Evolutionary conservation across 1,140 invertebrate genomes (phyloP).

Genomic region (Globodera ellingtonae): DNA sequence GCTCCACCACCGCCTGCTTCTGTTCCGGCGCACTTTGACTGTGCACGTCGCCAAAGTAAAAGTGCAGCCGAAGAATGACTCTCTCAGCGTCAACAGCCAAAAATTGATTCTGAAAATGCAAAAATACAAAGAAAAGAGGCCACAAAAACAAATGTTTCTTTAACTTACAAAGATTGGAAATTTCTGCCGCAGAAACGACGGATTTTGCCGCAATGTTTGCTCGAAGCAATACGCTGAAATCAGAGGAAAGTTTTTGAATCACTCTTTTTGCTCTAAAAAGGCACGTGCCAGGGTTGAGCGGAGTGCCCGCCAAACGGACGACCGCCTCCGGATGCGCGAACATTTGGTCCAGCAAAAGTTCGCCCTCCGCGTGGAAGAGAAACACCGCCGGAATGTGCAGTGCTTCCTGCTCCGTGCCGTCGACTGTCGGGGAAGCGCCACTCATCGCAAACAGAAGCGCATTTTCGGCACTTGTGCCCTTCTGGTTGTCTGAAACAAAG

Average conservation of each 20-base stretch:
- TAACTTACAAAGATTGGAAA: conserved; percentile 21
- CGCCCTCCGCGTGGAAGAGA: conserved; percentile 80
- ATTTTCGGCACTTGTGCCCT: conserved; percentile 74
- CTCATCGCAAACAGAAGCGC: conserved; percentile 92
- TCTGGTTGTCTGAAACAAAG: conserved; percentile 74
- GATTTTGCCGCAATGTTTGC: conserved; percentile 26
- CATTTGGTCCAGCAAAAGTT: conserved; percentile 70
- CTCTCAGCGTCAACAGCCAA: conserved; percentile 29
- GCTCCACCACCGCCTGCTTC: conserved; percentile 30
- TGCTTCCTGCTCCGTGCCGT: conserved; percentile 73
- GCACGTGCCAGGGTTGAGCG: conserved; percentile 19
- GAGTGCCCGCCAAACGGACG: conserved; percentile 36
- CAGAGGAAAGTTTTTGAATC: not conserved
- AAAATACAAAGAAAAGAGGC: too few relatives aligned
- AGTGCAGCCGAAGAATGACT: conserved; percentile 25
- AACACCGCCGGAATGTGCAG: conserved; percentile 87
- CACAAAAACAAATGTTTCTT: not conserved
- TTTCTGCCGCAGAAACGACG: conserved; percentile 27
- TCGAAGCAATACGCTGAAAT: conserved; percentile 31
- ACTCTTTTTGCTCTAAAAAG: not conserved
- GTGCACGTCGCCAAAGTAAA: conserved; percentile 26
- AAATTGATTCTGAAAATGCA: conserved; percentile 32
- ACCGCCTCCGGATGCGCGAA: conserved; percentile 28
- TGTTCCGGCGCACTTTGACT: conserved; percentile 12
- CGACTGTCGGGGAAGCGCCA: conserved; percentile 73